Conservation (phyloP, 2,888 invertebrate genomes). For the Pseudococcus viburni region DNA sequence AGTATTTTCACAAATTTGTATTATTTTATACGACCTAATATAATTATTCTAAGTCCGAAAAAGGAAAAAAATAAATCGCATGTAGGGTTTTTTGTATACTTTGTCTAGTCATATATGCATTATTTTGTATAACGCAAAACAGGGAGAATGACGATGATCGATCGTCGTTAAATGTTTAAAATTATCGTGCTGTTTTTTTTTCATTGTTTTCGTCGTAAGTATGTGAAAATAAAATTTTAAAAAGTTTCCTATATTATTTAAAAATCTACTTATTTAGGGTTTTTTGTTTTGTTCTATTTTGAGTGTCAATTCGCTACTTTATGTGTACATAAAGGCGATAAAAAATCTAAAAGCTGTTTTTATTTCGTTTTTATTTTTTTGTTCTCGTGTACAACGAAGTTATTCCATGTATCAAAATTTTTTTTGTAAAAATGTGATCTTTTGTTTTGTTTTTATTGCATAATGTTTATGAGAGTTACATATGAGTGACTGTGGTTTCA, state of each 20-base stretch:
- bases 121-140: slow-evolving; percentile 38
- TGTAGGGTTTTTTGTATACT: slow-evolving; percentile 39
- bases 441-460: slow-evolving; percentile 37
- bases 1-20: slow-evolving; percentile 50
- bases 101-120: slow-evolving; percentile 51
- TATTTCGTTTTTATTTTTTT: slow-evolving; percentile 4
- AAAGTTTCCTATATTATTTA: slow-evolving; percentile 53
- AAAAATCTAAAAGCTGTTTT: slow-evolving; percentile 32
- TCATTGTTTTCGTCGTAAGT: slow-evolving; percentile 21
- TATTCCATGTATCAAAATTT: slow-evolving; percentile 45
- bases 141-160: not conserved
- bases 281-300: slow-evolving; percentile 23
- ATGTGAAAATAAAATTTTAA: slow-evolving; percentile 22
- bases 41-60: not conserved
- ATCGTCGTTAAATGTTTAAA: slow-evolving; percentile 1
- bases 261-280: slow-evolving; percentile 43
- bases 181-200: slow-evolving; percentile 11
- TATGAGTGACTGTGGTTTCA: not conserved
- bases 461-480: slow-evolving; percentile 33
- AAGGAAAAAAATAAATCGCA: slow-evolving; percentile 9
- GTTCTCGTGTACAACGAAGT: slow-evolving; percentile 19
- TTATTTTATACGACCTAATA: slow-evolving; percentile 51
- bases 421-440: slow-evolving; percentile 56
- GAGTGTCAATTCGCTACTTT: slow-evolving; percentile 31
- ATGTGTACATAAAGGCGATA: slow-evolving; percentile 7